Evolutionary conservation across 2,888 invertebrate genomes (phyloP), one percentile per base, ranked within the genome.

Genomic region (Dioctria linearis): DNA sequence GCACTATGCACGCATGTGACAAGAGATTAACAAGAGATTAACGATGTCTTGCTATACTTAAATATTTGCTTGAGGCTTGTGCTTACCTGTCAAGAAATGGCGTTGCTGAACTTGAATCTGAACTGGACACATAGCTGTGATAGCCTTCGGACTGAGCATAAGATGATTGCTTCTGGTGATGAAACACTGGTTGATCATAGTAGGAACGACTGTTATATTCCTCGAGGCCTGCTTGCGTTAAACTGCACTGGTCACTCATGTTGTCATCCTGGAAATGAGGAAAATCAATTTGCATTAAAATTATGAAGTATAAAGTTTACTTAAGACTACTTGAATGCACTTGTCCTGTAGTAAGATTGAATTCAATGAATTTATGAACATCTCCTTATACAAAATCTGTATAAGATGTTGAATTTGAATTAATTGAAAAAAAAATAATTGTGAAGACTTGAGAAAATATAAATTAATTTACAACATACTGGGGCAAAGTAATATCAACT

Each of bases 131-230:
- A 87, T 95, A 95, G 87, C 94, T 94, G 87, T 94, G 94, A 88
- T 94, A 95, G 76, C 94, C 94, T 89, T 95, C 94, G 78, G 94
- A 94, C 86, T 94, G 94, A 75, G 94, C 94, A 88, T 95, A 94
- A 78, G 94, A 94, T 59, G 93, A 91, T 86, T 94, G 94, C 85
- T 93, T 94, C 84, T 93, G 93, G 87, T 94, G 94, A 84, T 91
- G 90, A 84, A 91, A 91, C 71, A 88, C 89, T 82, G 91, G 91
- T 83, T 90, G 90, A 85, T 90, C 90, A 82, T 91, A 92, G 86
- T 92, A 93, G 83, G 91, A 91, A 82, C 92, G 91, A 83, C 92
- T 92, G 86, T 94, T 92, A 86, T 94, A 94, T 85, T 93, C 92
- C 86, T 94, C 94, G 82, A 94, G 90, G 85, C 94, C 94, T 71